Conservation (phyloP, 1,140 invertebrate genomes). For the Drosophila parvula region DNA sequence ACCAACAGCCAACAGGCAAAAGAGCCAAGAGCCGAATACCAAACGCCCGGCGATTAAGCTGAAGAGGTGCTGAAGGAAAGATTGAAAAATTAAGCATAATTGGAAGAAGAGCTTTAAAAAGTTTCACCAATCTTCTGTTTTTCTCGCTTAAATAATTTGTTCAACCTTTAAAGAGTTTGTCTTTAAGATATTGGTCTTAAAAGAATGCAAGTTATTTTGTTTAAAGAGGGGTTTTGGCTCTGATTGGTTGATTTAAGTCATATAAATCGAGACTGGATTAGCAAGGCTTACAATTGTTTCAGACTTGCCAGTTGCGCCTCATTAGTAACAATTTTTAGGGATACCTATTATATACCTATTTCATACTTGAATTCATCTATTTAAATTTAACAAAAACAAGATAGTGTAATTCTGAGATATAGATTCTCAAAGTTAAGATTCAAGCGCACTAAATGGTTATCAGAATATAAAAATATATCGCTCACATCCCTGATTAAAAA, state of each 20-base stretch:
- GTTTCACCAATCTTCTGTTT: neutral
- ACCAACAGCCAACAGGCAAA: constrained; percentile 12
- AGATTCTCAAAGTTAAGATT: no score
- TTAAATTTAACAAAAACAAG: no score
- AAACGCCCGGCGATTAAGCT: constrained; percentile 24
- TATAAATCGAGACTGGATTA: no score
- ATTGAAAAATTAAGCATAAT: constrained; percentile 18
- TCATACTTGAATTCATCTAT: no score
- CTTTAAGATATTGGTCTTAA: neutral
- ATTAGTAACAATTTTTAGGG: no score
- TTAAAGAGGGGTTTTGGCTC: neutral
- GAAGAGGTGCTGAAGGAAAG: constrained; percentile 20
- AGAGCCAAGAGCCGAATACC: constrained; percentile 3
- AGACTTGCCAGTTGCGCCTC: no score
- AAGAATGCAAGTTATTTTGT: no score
- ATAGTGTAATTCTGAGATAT: no score
- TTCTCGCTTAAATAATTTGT: neutral
- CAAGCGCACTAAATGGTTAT: no score
- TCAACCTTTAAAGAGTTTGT: neutral
- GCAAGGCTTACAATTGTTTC: no score
- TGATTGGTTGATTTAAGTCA: no score
- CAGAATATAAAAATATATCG: neutral
- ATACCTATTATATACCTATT: no score
- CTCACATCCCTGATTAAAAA: neutral
- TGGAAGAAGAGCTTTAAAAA: neutral